A percentile compares a stretch with the other conserved stretches of the same genome.
phyloP scores from a whole-genome alignment of 2,113 vertebrate genomes.

The Eptesicus fuscus region DNA sequence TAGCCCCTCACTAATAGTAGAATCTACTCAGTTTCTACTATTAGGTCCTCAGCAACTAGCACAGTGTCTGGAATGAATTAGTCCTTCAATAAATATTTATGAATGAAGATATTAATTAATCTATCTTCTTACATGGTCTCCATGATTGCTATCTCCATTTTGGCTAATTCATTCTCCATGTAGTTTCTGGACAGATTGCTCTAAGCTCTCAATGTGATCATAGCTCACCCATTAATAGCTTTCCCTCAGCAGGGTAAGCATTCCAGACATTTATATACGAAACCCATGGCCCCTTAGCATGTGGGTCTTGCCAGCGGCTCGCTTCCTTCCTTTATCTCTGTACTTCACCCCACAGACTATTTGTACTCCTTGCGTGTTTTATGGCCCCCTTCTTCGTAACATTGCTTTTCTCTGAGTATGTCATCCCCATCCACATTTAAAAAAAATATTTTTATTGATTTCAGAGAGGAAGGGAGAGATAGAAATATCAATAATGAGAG shows the following conservation, averaged over 20 bases:
- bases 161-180: not conserved
- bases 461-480: too few relatives aligned
- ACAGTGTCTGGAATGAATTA: not conserved
- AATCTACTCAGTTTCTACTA: not conserved
- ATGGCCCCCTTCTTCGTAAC: not conserved
- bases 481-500: too few relatives aligned
- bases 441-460: too few relatives aligned
- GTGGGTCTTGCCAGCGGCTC: not conserved
- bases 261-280: not conserved
- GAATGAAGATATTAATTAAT: not conserved
- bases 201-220: not conserved
- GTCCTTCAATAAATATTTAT: slow-evolving; percentile 7
- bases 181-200: not conserved
- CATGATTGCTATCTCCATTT: not conserved
- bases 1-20: not conserved
- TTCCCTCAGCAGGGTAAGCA: not conserved
- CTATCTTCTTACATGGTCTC: not conserved
- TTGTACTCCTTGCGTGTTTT: not conserved
- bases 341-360: not conserved
- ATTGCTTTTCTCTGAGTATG: not conserved
- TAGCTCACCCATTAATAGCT: not conserved
- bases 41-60: not conserved
- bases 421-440: not conserved
- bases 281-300: too few relatives aligned
- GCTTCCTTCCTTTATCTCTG: not conserved